phyloP scores from a whole-genome alignment of 2,888 invertebrate species.

The Spatulosminthurus flaviceps region DNA sequence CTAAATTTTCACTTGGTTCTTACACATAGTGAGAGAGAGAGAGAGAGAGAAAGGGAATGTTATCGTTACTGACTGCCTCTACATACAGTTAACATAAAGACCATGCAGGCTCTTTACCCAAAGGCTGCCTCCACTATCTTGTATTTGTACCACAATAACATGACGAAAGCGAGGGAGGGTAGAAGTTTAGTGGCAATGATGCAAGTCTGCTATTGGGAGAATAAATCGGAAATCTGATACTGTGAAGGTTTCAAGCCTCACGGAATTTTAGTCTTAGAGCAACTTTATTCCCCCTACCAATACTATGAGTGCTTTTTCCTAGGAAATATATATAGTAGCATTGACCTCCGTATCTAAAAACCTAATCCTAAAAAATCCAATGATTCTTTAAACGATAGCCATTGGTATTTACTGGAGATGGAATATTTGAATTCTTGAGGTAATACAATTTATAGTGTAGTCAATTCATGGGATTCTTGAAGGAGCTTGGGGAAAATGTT shows the following conservation, averaged over 20 bases:
- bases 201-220: neutral
- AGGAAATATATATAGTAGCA: neutral
- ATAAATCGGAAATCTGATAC: conserved; percentile 27
- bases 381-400: conserved; percentile 4
- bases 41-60: neutral
- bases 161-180: conserved; percentile 2
- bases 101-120: neutral
- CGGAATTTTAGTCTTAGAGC: neutral
- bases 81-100: too few species aligned
- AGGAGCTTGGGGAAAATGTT: neutral
- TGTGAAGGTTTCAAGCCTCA: neutral
- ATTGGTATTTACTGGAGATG: conserved; percentile 1
- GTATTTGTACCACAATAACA: neutral
- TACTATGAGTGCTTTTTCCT: neutral
- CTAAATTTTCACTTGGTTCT: neutral
- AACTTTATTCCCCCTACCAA: neutral
- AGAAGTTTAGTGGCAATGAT: neutral
- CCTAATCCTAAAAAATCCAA: neutral
- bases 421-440: neutral
- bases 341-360: neutral
- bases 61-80: neutral
- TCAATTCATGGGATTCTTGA: neutral
- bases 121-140: neutral
- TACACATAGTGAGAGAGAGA: neutral
- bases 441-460: conserved; percentile 4